Base-by-base conservation (phyloP, 2,797 vertebrate species). In the Philypnodon macrostomus region DNA sequence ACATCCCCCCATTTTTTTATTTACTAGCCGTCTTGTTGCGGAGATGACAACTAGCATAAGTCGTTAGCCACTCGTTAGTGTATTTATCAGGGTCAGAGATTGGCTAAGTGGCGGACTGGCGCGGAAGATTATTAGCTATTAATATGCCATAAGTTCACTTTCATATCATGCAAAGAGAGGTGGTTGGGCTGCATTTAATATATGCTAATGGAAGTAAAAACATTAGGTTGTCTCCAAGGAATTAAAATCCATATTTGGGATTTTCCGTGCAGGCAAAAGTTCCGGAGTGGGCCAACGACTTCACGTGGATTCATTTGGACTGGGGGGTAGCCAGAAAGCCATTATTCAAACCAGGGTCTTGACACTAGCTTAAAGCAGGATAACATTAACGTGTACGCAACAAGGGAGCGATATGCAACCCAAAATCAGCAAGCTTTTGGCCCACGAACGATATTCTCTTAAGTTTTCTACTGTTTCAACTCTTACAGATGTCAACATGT, bases 151-250 rank as follows among this genome's bases (percentile, higher is more conserved):
- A 83, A 54, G 73, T 75, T 81, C 69, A 69, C 84, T 88, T 81
- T 77, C 70, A 75, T 38, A 66, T 58, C 58, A 54, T 73, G 81
- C 77, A 67, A 82, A 84, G 75, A 77, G 65, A 85, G 83, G 59
- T 51, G 64, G 62, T 67, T 78, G 67, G 68, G 76, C 70, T 41
- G 63, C 66, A 46, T 78, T 69, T 64, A 87, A 85, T 73, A 35
- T 86, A 87, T 88, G 86, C 77, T 85, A 85, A 89, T 87, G 77
- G n/a, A 63, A 64, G 67, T 63, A 66, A 85, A 86, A 85, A 84
- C 83, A 78, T 75, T 75, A 53, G 53, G 65, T 58, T 12, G 75
- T 82, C 85, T 87, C 79, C 55, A 70, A 78, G 80, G 87, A 82
- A 80, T 86, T 75, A 63, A 44, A 73, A 68, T 51, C 60, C 42